A percentile compares a stretch with the other conserved stretches of the same genome.
phyloP scores from a whole-genome alignment of 2,797 vertebrate species.

The Pitangus sulphuratus region DNA sequence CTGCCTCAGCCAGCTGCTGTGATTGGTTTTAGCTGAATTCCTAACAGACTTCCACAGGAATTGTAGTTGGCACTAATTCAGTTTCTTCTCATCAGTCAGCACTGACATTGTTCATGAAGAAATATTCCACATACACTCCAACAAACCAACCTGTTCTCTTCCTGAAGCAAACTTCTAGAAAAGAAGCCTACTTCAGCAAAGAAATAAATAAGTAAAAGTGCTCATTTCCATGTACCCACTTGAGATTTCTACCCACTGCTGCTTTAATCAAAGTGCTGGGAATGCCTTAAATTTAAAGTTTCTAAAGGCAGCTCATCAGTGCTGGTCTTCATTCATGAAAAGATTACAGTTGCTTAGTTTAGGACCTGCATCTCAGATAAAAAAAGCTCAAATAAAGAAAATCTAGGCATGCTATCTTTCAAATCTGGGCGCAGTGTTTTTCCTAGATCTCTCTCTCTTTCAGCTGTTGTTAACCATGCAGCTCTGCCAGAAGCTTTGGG shows the following conservation, averaged over 20 bases:
- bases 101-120: neutral
- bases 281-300: neutral
- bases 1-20: neutral
- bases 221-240: neutral
- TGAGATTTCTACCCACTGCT: neutral
- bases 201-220: neutral
- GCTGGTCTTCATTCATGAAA: neutral
- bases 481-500: neutral
- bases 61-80: neutral
- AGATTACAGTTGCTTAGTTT: neutral
- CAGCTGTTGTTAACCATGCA: neutral
- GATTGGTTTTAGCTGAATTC: neutral
- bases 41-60: neutral
- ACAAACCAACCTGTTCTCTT: neutral
- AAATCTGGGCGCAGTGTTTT: neutral
- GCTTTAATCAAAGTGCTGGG: neutral
- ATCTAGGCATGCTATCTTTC: neutral
- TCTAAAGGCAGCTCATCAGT: neutral
- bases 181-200: neutral
- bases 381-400: neutral
- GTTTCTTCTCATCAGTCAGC: neutral
- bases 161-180: neutral
- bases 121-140: neutral
- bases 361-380: neutral
- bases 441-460: neutral